These are phyloP conservation scores for Psettodes erumei DNA, from an alignment of 2,113 vertebrate species.

Conservation along the genomic window DNA sequence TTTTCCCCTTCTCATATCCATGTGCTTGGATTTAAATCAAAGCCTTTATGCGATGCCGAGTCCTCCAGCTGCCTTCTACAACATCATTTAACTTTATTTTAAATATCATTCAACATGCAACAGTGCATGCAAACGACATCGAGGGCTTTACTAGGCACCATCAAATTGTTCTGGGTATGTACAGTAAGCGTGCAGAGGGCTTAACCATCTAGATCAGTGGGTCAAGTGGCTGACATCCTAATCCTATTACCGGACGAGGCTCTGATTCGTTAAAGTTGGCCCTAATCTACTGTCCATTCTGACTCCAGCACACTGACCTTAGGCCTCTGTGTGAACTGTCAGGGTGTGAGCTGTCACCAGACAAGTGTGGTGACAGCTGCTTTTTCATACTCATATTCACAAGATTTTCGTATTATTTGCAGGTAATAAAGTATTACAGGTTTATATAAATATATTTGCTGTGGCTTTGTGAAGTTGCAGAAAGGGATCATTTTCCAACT, in stretches of 20 bases:
- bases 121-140: slow-evolving; percentile 30
- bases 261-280: slow-evolving; percentile 67
- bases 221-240: slow-evolving; percentile 71
- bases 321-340: slow-evolving; percentile 27
- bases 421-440: no score
- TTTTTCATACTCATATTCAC: neutral
- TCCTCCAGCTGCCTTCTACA: neutral
- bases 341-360: neutral
- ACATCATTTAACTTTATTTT: neutral
- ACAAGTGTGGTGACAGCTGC: neutral
- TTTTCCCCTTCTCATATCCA: slow-evolving; percentile 7
- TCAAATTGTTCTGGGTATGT: slow-evolving; percentile 46
- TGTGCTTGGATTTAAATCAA: slow-evolving; percentile 29
- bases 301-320: slow-evolving; percentile 13
- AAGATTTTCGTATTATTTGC: neutral
- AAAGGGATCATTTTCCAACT: neutral
- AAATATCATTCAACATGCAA: neutral
- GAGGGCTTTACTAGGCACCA: slow-evolving; percentile 9
- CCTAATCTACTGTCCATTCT: slow-evolving; percentile 69
- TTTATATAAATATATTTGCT: no score
- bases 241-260: slow-evolving; percentile 69
- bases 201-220: slow-evolving; percentile 76
- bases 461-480: no score
- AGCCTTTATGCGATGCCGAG: neutral
- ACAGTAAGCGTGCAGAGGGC: slow-evolving; percentile 43